These are phyloP conservation scores for Uria lomvia DNA, from an alignment of 2,113 vertebrate genomes.

Conservation along the genomic window DNA sequence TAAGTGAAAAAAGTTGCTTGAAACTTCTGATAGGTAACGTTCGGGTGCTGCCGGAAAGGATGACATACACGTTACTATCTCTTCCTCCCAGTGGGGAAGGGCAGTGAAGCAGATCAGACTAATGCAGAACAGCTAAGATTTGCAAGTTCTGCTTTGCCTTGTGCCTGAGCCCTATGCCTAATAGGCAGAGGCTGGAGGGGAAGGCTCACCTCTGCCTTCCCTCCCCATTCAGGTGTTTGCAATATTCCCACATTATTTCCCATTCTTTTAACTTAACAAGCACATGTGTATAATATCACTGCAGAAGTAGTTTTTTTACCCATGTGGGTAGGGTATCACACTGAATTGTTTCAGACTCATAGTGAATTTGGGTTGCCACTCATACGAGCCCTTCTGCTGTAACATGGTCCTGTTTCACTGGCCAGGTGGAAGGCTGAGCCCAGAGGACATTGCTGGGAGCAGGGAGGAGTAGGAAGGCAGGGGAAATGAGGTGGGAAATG, in stretches of 20 bases:
- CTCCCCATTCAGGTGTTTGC: background rate
- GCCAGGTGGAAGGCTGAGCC: background rate
- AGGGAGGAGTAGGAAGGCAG: background rate
- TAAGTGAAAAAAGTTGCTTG: background rate
- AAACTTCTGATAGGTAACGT: background rate
- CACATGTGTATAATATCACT: background rate
- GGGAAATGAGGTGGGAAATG: background rate
- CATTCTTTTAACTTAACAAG: background rate
- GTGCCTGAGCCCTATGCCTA: background rate
- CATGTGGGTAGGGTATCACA: accelerated
- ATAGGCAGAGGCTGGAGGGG: background rate
- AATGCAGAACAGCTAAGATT: background rate
- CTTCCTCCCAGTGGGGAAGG: background rate
- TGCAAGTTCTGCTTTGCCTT: background rate
- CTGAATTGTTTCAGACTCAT: background rate
- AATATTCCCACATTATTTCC: background rate
- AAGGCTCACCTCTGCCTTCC: background rate
- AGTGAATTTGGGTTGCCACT: background rate
- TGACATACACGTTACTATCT: background rate
- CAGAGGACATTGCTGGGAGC: background rate
- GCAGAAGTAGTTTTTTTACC: background rate
- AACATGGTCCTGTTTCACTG: background rate
- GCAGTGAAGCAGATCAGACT: background rate
- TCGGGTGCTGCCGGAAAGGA: background rate
- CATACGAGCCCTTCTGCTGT: background rate